Evolutionary conservation across 2,888 invertebrate genomes (phyloP), one percentile per base, ranked within the genome.

Genomic region (Brachypalpus laphriformis): DNA sequence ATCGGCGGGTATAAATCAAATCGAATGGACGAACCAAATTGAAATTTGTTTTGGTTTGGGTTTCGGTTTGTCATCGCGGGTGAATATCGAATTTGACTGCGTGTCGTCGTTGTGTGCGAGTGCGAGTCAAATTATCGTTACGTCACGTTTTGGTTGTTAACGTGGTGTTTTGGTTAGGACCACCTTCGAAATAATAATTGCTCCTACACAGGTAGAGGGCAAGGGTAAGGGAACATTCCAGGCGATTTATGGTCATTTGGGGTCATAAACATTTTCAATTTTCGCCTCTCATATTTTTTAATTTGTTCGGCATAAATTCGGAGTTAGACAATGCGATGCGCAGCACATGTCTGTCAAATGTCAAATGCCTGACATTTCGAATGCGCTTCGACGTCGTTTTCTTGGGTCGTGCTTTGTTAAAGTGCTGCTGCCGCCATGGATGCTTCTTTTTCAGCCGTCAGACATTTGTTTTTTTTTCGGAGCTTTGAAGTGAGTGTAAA

Each of bases 71-170:
- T 83, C 80, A 70, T 80, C 80, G n/a, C n/a, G 72, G 47, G 16
- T 83, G 72, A 74, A 74, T 83, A 78, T 83, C 20, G 74, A 74
- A 80, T 83, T 80, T 80, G 80, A 80, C 74, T 78, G 66, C 34
- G 47, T n/a, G n/a, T n/a, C n/a, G n/a, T 25, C 22, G 40, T 37
- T 75, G 70, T 54, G 66, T 63, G 80, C 28, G 74, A 74, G 66
- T 63, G 80, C 28, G 74, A 74, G 47, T 68, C 49, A 78, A 80
- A 74, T 80, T 68, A 83, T 83, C 80, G 71, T 82, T 82, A 82
- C 77, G 90, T 90, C 91, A 91, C 91, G 91, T 91, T 90, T 89
- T 87, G 82, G 89, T 89, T 90, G 90, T 91, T 91, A 91, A 91
- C 88, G 90, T 89, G 89, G 89, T 89, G 65, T 71, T 54, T 34